phyloP scores from a whole-genome alignment of 2,113 vertebrate genomes.

The Phrynosoma platyrhinos region DNA sequence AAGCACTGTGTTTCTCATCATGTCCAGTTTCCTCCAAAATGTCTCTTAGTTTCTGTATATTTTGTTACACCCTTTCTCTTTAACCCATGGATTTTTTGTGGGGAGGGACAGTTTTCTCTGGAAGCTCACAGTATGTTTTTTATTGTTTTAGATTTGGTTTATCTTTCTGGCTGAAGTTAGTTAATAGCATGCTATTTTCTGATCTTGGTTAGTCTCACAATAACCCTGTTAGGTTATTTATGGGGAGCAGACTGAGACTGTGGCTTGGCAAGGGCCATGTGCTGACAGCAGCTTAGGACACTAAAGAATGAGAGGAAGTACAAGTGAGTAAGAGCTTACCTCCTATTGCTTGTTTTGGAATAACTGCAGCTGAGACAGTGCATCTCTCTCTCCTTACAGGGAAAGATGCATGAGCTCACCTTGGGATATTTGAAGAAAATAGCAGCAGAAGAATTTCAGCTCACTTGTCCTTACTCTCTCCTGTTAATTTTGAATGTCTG shows the following conservation, averaged over 20 bases:
- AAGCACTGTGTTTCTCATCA: not conserved
- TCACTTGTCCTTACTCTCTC: not conserved
- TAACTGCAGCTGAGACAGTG: not conserved
- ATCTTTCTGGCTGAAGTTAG: not conserved
- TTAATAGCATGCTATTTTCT: conserved; percentile 15
- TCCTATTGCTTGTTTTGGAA: not conserved
- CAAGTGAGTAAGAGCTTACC: not conserved
- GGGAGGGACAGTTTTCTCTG: not conserved
- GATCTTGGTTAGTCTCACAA: conserved; percentile 10
- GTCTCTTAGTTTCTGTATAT: not conserved
- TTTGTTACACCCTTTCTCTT: not conserved
- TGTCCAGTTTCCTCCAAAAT: not conserved
- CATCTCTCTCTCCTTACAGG: not conserved
- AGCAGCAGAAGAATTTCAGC: not conserved
- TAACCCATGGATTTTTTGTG: not conserved
- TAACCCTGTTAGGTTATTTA: not conserved
- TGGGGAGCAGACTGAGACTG: conserved; percentile 13
- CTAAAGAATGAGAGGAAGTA: not conserved
- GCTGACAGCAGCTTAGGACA: conserved; percentile 9
- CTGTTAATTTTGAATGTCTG: not conserved
- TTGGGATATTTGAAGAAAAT: not conserved
- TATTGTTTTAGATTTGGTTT: not conserved
- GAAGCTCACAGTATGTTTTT: not conserved
- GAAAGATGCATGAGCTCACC: not conserved
- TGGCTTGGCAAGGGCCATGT: conserved; percentile 13